phyloP scores from a whole-genome alignment of 1,140 invertebrate genomes.

The Harlomillsia oculata region DNA sequence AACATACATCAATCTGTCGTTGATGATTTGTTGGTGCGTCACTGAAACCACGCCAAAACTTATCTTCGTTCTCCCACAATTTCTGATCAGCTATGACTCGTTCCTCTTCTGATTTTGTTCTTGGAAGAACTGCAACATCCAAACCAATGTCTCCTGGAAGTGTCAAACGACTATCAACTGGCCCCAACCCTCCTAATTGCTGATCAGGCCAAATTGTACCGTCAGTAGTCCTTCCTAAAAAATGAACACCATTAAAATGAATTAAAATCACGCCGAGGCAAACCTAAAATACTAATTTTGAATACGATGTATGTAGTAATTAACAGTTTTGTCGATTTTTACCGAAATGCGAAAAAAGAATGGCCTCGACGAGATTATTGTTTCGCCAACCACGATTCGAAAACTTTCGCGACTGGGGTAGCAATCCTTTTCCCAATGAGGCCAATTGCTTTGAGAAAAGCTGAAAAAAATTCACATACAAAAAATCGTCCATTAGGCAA shows the following conservation, averaged over 20 bases:
- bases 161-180: constrained; percentile 55
- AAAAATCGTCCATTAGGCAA: too few relatives aligned
- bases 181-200: constrained; percentile 42
- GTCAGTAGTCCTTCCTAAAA: constrained; percentile 19
- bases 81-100: constrained; percentile 34
- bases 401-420: constrained; percentile 13
- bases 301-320: not conserved
- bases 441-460: too few relatives aligned
- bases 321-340: not conserved
- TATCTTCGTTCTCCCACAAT: constrained; percentile 26
- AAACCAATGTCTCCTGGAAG: constrained; percentile 58
- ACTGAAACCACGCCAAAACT: constrained; percentile 24
- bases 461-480: too few relatives aligned
- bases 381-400: constrained; percentile 27
- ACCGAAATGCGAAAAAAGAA: constrained; percentile 32
- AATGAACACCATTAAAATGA: not conserved
- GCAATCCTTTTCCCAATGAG: too few relatives aligned
- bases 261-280: not conserved
- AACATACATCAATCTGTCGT: constrained; percentile 27
- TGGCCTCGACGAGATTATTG: constrained; percentile 32
- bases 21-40: constrained; percentile 30
- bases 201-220: constrained; percentile 34
- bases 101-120: not conserved
- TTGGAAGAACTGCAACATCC: constrained; percentile 37
- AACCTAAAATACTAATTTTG: not conserved